These are phyloP conservation scores for Myotis myotis DNA, from an alignment of 2,797 vertebrate species.

Conservation along the genomic window DNA sequence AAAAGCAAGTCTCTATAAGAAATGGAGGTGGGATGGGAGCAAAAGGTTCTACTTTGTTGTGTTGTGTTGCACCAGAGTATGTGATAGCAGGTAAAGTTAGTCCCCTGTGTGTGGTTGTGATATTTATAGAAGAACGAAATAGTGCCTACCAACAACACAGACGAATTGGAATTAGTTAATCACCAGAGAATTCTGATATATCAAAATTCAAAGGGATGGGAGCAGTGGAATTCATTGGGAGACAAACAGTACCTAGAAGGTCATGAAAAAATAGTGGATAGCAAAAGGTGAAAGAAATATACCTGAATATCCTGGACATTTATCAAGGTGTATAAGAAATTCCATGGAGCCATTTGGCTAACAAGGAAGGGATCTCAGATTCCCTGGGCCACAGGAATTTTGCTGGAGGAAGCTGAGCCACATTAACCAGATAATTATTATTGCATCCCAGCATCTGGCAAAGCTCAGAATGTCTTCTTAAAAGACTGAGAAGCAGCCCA, in stretches of 20 bases:
- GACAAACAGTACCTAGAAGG: neutral
- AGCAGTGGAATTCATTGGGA: neutral
- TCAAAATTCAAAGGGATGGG: neutral
- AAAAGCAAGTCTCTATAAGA: neutral
- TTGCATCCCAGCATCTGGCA: neutral
- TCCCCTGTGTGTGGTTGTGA: neutral
- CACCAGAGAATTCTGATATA: neutral
- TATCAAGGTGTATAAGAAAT: neutral
- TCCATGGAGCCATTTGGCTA: neutral
- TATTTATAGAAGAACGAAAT: neutral
- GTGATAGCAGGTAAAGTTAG: neutral
- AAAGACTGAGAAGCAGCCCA: neutral
- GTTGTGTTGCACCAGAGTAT: too few species aligned
- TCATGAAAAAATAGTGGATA: neutral
- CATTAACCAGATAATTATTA: neutral
- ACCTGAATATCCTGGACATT: neutral
- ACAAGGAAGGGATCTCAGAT: neutral
- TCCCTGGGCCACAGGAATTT: neutral
- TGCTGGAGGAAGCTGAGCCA: neutral
- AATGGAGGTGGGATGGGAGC: neutral
- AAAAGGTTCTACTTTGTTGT: neutral
- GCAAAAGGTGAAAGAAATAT: neutral
- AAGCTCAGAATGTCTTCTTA: neutral
- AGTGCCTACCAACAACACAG: neutral
- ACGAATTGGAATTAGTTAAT: neutral